Conservation (phyloP, 2,113 vertebrate species). For the Azemiops feae region DNA sequence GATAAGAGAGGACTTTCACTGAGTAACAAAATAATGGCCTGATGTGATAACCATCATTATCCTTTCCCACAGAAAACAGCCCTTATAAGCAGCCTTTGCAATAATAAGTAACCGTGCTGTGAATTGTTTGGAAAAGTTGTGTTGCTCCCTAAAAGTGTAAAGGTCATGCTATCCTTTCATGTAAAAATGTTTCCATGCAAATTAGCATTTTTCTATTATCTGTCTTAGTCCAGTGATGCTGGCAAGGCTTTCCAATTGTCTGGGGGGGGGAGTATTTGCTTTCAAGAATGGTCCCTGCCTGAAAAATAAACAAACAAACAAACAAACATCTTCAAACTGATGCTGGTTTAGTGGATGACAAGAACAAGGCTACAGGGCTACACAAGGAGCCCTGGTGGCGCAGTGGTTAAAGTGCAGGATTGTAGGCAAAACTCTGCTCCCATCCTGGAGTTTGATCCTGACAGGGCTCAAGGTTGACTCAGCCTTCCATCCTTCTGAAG, state of each 20-base stretch:
- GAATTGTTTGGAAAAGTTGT: slow-evolving; percentile 46
- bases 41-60: slow-evolving; percentile 63
- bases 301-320: neutral
- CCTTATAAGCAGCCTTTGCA: slow-evolving; percentile 50
- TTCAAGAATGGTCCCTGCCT: neutral
- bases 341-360: neutral
- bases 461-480: too few species aligned
- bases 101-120: slow-evolving; percentile 40
- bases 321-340: neutral
- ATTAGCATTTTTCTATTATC: neutral
- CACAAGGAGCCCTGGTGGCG: too few species aligned
- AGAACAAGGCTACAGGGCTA: too few species aligned
- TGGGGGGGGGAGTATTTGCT: neutral
- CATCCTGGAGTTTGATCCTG: too few species aligned
- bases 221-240: neutral
- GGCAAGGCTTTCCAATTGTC: neutral
- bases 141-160: slow-evolving; percentile 24
- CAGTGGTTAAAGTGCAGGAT: too few species aligned
- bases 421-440: too few species aligned
- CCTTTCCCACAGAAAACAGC: slow-evolving; percentile 58
- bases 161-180: slow-evolving; percentile 25
- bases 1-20: slow-evolving; percentile 29
- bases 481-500: too few species aligned
- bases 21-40: slow-evolving; percentile 57
- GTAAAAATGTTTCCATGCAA: slow-evolving; percentile 2